These are phyloP conservation scores for Chlorospingus flavigularis DNA, from an alignment of 2,797 vertebrate genomes.

Conservation along the genomic window DNA sequence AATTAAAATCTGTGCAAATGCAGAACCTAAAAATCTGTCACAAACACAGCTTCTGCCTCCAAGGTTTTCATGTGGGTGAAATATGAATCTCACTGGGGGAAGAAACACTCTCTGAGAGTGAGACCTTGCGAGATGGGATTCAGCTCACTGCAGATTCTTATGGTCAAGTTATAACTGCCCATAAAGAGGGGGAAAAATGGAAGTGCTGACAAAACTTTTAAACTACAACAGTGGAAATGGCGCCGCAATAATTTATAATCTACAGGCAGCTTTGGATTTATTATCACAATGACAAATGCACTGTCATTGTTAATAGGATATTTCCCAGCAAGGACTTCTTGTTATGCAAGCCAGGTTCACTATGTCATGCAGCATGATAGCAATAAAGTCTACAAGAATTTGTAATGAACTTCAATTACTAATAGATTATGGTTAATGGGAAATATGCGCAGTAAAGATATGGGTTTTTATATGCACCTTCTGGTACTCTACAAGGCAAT, in stretches of 20 bases:
- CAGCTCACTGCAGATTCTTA: constrained; percentile 61
- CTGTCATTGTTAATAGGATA: constrained; percentile 89
- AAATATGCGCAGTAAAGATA: constrained; percentile 87
- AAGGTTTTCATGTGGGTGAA: neutral
- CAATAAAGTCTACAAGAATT: constrained; percentile 91
- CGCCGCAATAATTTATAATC: constrained; percentile 81
- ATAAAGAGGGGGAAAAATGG: constrained; percentile 69
- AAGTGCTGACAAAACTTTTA: constrained; percentile 76
- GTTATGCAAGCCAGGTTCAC: constrained; percentile 91
- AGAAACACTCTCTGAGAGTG: neutral
- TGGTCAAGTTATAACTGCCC: constrained; percentile 71
- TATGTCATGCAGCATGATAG: constrained; percentile 87
- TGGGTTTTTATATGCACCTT: constrained; percentile 79
- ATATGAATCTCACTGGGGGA: neutral
- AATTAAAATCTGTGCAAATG: constrained; percentile 32
- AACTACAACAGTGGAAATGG: constrained; percentile 74
- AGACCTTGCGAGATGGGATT: constrained; percentile 63
- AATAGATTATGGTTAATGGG: constrained; percentile 94
- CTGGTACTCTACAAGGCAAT: constrained; percentile 79
- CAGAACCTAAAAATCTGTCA: neutral
- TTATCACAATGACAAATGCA: constrained; percentile 94
- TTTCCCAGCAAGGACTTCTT: constrained; percentile 87
- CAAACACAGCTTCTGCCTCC: neutral
- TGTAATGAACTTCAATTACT: constrained; percentile 97
- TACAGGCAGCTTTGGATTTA: constrained; percentile 87